Conservation (phyloP, 2,113 vertebrate genomes). For the Semicossyphus pulcher region DNA sequence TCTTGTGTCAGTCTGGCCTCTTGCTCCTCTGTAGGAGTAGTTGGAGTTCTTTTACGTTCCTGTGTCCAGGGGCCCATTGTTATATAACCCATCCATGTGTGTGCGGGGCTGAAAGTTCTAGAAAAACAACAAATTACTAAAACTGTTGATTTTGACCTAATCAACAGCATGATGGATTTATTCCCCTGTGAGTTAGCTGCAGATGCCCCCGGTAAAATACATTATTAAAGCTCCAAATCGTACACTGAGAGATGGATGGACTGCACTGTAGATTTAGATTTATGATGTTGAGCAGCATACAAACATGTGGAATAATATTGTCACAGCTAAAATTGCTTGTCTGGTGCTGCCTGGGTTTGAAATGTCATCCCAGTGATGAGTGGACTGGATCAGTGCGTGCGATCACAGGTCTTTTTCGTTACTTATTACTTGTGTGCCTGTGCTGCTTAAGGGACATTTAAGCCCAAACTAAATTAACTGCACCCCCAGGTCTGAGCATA, state of each 20-base stretch:
- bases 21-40: too few relatives aligned
- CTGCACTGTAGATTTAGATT: neutral
- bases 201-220: neutral
- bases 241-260: neutral
- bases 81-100: too few relatives aligned
- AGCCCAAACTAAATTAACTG: too few relatives aligned
- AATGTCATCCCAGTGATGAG: too few relatives aligned
- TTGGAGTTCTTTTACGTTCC: too few relatives aligned
- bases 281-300: too few relatives aligned
- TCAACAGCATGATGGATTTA: neutral
- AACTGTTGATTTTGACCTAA: neutral
- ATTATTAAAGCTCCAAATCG: neutral
- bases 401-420: neutral
- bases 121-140: neutral
- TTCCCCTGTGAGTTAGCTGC: neutral
- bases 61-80: too few relatives aligned
- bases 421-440: neutral
- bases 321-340: too few relatives aligned
- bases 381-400: neutral
- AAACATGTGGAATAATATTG: too few relatives aligned
- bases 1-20: too few relatives aligned
- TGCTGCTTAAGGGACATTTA: neutral
- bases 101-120: neutral
- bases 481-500: too few relatives aligned
- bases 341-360: too few relatives aligned